Evolutionary conservation across 2,113 vertebrate genomes (phyloP), one percentile per base, ranked within the genome.

Genomic region (Lepus americanus): DNA sequence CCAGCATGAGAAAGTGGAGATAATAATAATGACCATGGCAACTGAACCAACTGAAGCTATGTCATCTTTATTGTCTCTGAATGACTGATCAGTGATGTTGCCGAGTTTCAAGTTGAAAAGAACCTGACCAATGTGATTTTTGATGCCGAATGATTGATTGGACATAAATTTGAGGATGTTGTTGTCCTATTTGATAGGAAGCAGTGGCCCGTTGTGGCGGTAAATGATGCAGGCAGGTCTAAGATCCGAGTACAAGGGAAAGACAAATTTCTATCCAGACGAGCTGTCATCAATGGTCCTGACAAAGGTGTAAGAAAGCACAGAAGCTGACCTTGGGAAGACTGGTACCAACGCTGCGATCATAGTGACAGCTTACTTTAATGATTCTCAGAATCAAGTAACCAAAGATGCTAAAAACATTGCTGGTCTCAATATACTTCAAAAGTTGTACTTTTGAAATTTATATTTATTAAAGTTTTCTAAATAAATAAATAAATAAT

Each of bases 1-100:
- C 98, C 99, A 99, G 33, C 99, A 99, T 76, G 99, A 99, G 39
- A 99, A 99, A 97, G 99, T 99, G 97, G 99, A 99, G 86, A 99
- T 99, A 90, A 99, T 99, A 79, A 99, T 98, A 99, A 99, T 0
- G 99, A 99, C 96, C 99, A 99, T 97, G 99, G 99, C 0, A 99
- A 99, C 98, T 97, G 99, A 83, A 99, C 99, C 96, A 99, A 99
- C 0, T 99, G 99, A 0, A 99, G 99, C 96, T 99, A 99, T 0
- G 99, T 99, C 1, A 99, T 99, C 20, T 99, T 99, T 87, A 99
- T 99, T 0, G 99, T 99, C 76, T 99, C 99, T 0, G 99, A 99
- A 95, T 97, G 99, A 91, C 93, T 99, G 81, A 99, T 99, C 0
- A 99, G 99, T 0, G 99, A 99, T 96, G 99, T 99, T 14, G 99